Conservation (phyloP, 2,797 vertebrate species). For the Intellagama lesueurii region DNA sequence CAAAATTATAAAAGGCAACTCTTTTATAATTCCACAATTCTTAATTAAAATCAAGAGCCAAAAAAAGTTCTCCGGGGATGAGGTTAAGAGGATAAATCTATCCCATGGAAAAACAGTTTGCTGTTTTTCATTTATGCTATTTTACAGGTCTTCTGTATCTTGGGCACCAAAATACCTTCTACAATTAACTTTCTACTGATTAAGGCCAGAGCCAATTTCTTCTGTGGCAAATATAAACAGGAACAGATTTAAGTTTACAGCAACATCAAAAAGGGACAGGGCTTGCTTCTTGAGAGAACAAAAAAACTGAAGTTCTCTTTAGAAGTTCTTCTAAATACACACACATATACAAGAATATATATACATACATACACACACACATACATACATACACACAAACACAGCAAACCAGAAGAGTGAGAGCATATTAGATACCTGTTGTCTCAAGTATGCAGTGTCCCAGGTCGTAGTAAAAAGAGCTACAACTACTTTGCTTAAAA, state of each 20-base stretch:
- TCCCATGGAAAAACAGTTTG: background rate
- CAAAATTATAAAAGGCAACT: background rate
- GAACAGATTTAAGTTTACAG: background rate
- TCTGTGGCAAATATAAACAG: background rate
- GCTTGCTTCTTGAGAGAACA: background rate
- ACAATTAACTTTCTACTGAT: background rate
- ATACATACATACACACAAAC: no score
- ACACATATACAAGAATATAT: no score
- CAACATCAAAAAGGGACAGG: background rate
- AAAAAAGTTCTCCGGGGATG: background rate
- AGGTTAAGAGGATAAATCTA: background rate
- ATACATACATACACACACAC: no score
- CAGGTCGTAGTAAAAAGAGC: background rate
- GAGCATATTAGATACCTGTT: background rate
- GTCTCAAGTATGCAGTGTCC: background rate
- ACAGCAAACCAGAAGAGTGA: background rate
- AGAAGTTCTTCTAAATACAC: no score
- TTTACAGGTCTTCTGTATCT: background rate
- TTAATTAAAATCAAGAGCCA: background rate
- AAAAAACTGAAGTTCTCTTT: no score
- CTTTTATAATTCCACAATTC: background rate
- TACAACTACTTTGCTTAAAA: background rate
- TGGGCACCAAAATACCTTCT: background rate
- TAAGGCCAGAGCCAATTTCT: background rate
- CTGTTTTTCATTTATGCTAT: background rate